phyloP scores from a whole-genome alignment of 2,888 invertebrate species.

The Trichopoda pennipes region DNA sequence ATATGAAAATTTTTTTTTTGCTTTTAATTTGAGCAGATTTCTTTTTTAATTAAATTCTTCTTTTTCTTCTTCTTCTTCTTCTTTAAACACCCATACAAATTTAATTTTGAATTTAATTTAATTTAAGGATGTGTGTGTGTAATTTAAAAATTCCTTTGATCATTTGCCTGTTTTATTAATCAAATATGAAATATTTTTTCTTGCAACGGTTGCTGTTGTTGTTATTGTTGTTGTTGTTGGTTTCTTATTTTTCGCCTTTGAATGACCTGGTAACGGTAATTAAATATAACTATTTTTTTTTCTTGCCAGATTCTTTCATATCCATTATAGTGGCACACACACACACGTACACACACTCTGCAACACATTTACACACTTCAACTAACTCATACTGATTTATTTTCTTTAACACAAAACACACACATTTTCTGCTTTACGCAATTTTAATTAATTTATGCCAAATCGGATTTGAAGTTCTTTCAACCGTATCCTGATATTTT shows the following conservation, averaged over 20 bases:
- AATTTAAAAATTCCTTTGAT: constrained; percentile 5
- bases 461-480: constrained; percentile 59
- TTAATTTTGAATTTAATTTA: no score
- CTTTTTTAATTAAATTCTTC: background rate
- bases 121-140: background rate
- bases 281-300: constrained; percentile 54
- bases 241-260: constrained; percentile 48
- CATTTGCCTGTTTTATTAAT: constrained; percentile 44
- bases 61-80: background rate
- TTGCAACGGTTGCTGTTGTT: background rate
- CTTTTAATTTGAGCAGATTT: constrained; percentile 3
- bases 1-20: background rate
- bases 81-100: background rate
- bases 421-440: constrained; percentile 47
- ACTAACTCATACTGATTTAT: constrained; percentile 1
- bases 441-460: constrained; percentile 61
- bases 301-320: constrained; percentile 38
- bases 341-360: background rate
- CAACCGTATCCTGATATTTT: constrained; percentile 56
- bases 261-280: constrained; percentile 63
- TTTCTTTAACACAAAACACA: background rate
- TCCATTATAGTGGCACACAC: constrained; percentile 49
- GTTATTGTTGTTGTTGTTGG: constrained; percentile 23
- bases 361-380: constrained; percentile 1
- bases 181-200: background rate